These are phyloP conservation scores for Psilopogon haemacephalus DNA, from an alignment of 2,113 vertebrate genomes.

Conservation along the genomic window DNA sequence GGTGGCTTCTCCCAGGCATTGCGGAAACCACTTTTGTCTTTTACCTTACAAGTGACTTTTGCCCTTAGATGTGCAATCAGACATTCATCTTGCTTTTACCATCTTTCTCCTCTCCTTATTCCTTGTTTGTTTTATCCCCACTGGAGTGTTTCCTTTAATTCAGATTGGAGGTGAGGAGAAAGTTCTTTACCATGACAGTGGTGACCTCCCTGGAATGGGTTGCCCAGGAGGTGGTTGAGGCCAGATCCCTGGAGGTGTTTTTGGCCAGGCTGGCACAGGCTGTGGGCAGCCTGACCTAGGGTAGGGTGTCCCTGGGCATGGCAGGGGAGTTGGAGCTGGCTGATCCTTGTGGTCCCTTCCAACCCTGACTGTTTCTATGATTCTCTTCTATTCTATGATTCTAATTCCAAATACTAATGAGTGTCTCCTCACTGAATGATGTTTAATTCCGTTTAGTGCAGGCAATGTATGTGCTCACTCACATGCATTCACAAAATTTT, in stretches of 20 bases:
- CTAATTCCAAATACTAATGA: background rate
- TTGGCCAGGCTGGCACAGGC: no score
- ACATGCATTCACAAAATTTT: background rate
- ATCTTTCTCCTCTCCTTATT: background rate
- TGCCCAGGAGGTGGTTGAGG: no score
- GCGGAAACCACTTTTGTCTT: background rate
- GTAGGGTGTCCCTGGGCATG: no score
- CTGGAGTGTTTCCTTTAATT: background rate
- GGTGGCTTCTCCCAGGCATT: background rate
- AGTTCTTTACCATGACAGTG: no score
- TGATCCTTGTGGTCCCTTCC: no score
- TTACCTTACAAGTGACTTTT: background rate
- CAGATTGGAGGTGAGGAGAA: no score
- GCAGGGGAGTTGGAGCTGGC: no score
- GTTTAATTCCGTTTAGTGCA: background rate
- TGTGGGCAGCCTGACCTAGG: no score
- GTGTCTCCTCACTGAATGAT: accelerated
- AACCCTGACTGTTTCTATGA: no score
- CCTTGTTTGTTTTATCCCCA: background rate
- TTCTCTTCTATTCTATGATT: no score
- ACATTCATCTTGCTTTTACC: background rate
- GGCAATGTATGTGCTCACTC: accelerated
- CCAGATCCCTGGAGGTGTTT: no score
- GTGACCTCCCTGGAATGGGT: no score
- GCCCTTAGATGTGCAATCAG: background rate